Conservation (phyloP, 2,113 vertebrate species). For the Syngnathus typhle region DNA sequence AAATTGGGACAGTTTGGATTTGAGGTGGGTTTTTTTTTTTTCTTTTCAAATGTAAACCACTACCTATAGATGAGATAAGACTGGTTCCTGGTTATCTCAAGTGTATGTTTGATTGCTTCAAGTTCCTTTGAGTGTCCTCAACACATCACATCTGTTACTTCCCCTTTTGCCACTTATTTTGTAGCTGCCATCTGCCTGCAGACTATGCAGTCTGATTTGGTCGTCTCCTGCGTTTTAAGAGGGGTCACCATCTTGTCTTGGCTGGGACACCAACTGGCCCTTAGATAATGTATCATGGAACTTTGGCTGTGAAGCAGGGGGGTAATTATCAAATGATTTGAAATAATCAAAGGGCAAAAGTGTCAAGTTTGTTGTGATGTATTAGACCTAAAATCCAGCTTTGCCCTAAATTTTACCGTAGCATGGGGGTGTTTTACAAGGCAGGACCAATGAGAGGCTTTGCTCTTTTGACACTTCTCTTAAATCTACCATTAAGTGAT, state of each 20-base stretch:
- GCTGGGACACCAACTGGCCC: slow-evolving; percentile 17
- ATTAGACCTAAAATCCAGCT: slow-evolving; percentile 39
- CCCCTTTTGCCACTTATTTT: slow-evolving; percentile 46
- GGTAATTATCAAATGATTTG: slow-evolving; percentile 28
- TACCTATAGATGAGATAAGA: slow-evolving; percentile 43
- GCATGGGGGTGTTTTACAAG: slow-evolving; percentile 57
- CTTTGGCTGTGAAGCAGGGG: slow-evolving; percentile 31
- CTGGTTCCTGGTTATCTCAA: slow-evolving; percentile 16
- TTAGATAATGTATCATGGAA: not conserved
- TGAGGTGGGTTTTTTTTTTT: slow-evolving; percentile 33
- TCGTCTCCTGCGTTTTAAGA: slow-evolving; percentile 25
- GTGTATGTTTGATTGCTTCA: slow-evolving; percentile 25
- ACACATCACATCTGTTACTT: slow-evolving; percentile 35
- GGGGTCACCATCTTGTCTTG: slow-evolving; percentile 19
- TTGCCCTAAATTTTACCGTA: slow-evolving; percentile 57
- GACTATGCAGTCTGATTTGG: not conserved
- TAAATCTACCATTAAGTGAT: slow-evolving; percentile 18
- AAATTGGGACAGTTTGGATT: slow-evolving; percentile 42
- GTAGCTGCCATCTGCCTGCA: slow-evolving; percentile 40
- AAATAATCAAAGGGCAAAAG: slow-evolving; percentile 17
- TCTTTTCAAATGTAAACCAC: slow-evolving; percentile 55
- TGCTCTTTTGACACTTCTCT: slow-evolving; percentile 10
- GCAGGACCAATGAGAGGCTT: slow-evolving; percentile 59
- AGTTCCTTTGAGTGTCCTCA: slow-evolving; percentile 19
- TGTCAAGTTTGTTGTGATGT: slow-evolving; percentile 39